Percentiles rank a stretch among this genome's conserved stretches.
These are phyloP conservation scores for Larimichthys crocea DNA, from an alignment of 2,113 vertebrate genomes.

Conservation along the genomic window DNA sequence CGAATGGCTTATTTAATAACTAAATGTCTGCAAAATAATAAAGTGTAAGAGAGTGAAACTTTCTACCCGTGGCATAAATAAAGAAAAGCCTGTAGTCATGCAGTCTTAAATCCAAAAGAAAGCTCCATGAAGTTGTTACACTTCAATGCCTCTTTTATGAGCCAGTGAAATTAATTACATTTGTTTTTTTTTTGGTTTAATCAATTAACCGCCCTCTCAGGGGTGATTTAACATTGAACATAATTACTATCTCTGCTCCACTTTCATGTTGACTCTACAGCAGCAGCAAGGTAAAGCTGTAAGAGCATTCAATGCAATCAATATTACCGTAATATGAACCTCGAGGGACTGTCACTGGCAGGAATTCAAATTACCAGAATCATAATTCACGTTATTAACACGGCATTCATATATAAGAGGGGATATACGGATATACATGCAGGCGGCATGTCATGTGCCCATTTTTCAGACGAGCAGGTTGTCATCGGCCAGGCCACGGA, in stretches of 20 bases:
- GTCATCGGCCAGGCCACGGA: constrained; percentile 1
- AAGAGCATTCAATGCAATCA: constrained; percentile 30
- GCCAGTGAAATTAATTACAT: constrained; percentile 64
- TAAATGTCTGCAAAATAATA: constrained; percentile 1
- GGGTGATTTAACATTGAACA: constrained; percentile 58
- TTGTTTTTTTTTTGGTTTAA: constrained; percentile 47
- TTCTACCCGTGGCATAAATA: constrained; percentile 10
- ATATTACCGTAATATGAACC: constrained; percentile 49
- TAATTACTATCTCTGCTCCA: constrained; percentile 55
- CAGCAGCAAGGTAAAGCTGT: background rate
- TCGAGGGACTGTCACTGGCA: constrained; percentile 18
- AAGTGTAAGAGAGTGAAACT: background rate
- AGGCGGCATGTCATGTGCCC: background rate
- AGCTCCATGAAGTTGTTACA: constrained; percentile 18
- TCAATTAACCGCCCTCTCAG: constrained; percentile 56
- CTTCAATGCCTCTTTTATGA: constrained; percentile 32
- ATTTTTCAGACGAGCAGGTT: constrained; percentile 3
- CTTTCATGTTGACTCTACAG: constrained; percentile 42
- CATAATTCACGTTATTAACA: background rate
- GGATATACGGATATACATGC: background rate
- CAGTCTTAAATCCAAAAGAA: background rate
- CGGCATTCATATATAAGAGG: constrained; percentile 10
- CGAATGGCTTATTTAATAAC: constrained; percentile 2
- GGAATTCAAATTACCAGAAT: constrained; percentile 22
- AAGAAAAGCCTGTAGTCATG: background rate